phyloP scores from a whole-genome alignment of 2,888 invertebrate species.

The Sinhomidia bicolor region DNA sequence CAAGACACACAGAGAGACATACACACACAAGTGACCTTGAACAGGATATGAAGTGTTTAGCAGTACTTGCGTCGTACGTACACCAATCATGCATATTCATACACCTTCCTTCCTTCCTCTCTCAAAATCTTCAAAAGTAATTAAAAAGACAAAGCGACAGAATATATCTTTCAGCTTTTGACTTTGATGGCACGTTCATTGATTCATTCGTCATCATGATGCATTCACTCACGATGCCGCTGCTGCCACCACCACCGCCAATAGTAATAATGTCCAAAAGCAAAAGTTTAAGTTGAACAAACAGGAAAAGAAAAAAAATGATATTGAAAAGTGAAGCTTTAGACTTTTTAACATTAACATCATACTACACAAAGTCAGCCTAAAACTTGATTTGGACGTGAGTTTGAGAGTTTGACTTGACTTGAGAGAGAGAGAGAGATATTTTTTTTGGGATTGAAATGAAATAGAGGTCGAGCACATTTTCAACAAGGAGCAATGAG shows the following conservation, averaged over 20 bases:
- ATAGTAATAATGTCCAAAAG: neutral
- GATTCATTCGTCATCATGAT: neutral
- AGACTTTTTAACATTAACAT: neutral
- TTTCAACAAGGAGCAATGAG: conserved; percentile 9
- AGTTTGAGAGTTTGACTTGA: conserved; percentile 5
- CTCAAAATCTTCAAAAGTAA: conserved; percentile 29
- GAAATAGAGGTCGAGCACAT: conserved; percentile 31
- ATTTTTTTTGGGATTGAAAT: conserved; percentile 21
- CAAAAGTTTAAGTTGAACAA: neutral
- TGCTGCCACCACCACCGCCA: neutral
- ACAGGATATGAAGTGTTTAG: conserved; percentile 56
- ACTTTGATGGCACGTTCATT: conserved; percentile 18
- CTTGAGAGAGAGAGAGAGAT: neutral
- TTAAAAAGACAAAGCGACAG: conserved; percentile 55
- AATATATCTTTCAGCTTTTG: conserved; percentile 2
- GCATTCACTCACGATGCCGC: neutral
- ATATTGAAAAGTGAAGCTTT: conserved; percentile 3
- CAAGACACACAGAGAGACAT: neutral
- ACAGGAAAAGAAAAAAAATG: conserved; percentile 4
- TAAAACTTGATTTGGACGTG: conserved; percentile 28
- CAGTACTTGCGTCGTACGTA: neutral
- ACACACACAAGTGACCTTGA: conserved; percentile 36
- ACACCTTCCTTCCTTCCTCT: conserved; percentile 15
- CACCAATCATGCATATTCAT: neutral
- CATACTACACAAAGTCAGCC: neutral